phyloP scores from a whole-genome alignment of 2,113 vertebrate genomes.

The Carollia perspicillata region DNA sequence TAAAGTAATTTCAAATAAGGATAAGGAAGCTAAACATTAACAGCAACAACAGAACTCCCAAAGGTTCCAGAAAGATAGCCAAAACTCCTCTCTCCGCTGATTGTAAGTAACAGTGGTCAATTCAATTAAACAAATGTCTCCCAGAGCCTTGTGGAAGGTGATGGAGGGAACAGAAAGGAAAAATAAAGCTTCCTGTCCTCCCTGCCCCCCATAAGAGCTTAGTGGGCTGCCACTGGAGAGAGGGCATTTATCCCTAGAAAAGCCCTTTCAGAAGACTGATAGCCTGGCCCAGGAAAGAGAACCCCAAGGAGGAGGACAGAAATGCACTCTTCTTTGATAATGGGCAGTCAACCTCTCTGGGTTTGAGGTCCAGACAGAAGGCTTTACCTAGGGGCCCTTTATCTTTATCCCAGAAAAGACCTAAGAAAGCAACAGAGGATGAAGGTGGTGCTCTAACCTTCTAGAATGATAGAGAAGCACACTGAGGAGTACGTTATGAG shows the following conservation, averaged over 20 bases:
- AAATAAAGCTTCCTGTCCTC: background rate
- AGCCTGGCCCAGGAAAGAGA: background rate
- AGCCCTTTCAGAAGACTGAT: background rate
- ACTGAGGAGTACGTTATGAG: background rate
- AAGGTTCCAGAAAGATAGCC: background rate
- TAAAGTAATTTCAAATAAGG: slow-evolving; percentile 29
- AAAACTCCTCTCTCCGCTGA: background rate
- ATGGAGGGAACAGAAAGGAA: background rate
- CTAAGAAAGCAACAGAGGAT: background rate
- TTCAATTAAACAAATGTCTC: background rate
- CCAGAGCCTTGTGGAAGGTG: background rate
- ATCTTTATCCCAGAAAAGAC: background rate
- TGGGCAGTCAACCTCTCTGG: background rate
- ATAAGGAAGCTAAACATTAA: background rate
- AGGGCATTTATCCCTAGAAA: background rate
- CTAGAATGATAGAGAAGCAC: background rate
- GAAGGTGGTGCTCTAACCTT: background rate
- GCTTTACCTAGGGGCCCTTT: background rate
- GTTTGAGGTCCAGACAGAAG: background rate
- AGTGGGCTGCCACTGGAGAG: background rate
- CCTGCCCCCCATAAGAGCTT: rapidly evolving
- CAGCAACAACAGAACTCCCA: background rate
- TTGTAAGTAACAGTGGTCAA: background rate
- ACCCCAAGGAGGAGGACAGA: background rate
- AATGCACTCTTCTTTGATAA: background rate